Percentiles rank a stretch among this genome's conserved stretches.
These are phyloP conservation scores for Gandaritis pyraliata DNA, from an alignment of 2,888 invertebrate species.

Conservation along the genomic window DNA sequence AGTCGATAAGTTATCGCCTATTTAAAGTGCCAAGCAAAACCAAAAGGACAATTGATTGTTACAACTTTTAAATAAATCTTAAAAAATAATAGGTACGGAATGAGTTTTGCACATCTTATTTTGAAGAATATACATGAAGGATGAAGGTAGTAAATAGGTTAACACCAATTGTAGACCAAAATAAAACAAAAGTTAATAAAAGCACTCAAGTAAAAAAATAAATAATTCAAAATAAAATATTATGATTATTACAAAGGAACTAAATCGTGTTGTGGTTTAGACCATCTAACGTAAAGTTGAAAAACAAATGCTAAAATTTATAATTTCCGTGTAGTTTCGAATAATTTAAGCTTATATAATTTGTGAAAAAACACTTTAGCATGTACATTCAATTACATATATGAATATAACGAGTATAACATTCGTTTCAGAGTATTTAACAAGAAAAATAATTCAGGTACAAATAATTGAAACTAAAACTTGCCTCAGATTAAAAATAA, in stretches of 20 bases:
- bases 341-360: neutral
- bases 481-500: neutral
- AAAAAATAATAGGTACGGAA: too few relatives aligned
- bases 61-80: neutral
- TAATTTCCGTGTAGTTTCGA: too few relatives aligned
- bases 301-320: too few relatives aligned
- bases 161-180: neutral
- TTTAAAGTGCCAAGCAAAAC: neutral
- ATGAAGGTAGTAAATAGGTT: too few relatives aligned
- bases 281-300: too few relatives aligned
- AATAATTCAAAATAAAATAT: neutral
- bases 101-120: neutral
- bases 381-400: neutral
- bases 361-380: neutral
- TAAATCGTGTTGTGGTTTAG: neutral
- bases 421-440: constrained; percentile 25
- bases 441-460: constrained; percentile 30
- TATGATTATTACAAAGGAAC: neutral
- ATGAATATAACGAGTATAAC: neutral
- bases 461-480: constrained; percentile 8
- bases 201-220: neutral
- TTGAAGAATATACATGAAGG: neutral
- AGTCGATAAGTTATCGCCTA: constrained; percentile 16
- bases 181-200: neutral
- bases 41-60: too few relatives aligned